Evolutionary conservation across 2,113 vertebrate genomes (phyloP).

Genomic region (Polyodon spathula): DNA sequence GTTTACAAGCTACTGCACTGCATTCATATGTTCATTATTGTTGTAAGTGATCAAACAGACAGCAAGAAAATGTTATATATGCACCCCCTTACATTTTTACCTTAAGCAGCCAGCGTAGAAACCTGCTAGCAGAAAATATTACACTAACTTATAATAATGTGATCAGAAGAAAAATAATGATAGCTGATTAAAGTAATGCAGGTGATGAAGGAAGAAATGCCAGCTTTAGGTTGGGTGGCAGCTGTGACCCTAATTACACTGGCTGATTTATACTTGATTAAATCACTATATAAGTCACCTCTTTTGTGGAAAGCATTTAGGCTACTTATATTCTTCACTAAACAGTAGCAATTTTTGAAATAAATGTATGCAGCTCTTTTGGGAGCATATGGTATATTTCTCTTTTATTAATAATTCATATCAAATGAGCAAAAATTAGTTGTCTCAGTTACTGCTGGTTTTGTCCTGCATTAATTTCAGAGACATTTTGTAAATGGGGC

Average conservation of each 20-base stretch:
- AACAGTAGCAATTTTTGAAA: slow-evolving; percentile 91
- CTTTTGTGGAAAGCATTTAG: slow-evolving; percentile 98
- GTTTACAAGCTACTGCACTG: too few species aligned
- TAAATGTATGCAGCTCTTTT: slow-evolving; percentile 96
- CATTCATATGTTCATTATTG: too few species aligned
- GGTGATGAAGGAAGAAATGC: slow-evolving; percentile 74
- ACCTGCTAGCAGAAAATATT: slow-evolving; percentile 16
- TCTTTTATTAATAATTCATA: slow-evolving; percentile 99
- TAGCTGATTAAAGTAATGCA: slow-evolving; percentile 68
- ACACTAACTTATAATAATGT: slow-evolving; percentile 56
- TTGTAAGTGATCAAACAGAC: too few species aligned
- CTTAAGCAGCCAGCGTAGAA: slow-evolving; percentile 1
- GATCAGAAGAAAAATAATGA: slow-evolving; percentile 56
- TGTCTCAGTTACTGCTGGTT: slow-evolving; percentile 97
- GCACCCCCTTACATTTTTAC: neutral
- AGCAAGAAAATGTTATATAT: too few species aligned
- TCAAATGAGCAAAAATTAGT: slow-evolving; percentile 99
- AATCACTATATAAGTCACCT: slow-evolving; percentile 94
- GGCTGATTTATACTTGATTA: slow-evolving; percentile 99
- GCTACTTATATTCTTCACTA: slow-evolving; percentile 92
- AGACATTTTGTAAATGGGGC: slow-evolving; percentile 98
- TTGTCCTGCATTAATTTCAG: slow-evolving; percentile 98
- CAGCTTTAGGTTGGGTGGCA: slow-evolving; percentile 71
- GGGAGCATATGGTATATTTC: slow-evolving; percentile 99
- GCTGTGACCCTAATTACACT: slow-evolving; percentile 92